These are phyloP conservation scores for Bilobella aurantiaca DNA, from an alignment of 1,140 invertebrate species.

Conservation along the genomic window DNA sequence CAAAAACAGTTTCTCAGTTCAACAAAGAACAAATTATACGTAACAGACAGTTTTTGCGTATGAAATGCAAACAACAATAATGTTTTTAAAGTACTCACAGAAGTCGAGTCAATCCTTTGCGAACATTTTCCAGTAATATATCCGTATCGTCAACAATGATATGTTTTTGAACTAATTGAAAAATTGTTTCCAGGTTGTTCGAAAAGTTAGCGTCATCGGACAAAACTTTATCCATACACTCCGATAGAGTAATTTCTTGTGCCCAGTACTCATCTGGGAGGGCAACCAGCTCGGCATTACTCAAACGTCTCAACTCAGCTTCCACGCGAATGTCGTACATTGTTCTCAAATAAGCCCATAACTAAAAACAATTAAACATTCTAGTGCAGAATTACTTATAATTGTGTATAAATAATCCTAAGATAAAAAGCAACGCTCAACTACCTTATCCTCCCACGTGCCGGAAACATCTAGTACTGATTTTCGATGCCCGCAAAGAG, in stretches of 20 bases:
- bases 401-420: too few species aligned
- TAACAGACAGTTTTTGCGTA: too few species aligned
- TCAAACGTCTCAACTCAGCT: slow-evolving; percentile 7
- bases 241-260: slow-evolving; percentile 14
- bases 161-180: slow-evolving; percentile 21
- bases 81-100: not conserved
- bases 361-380: slow-evolving; percentile 14
- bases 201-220: slow-evolving; percentile 1
- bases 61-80: not conserved
- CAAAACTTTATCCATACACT: slow-evolving; percentile 19
- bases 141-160: slow-evolving; percentile 24
- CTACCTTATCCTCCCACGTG: slow-evolving; percentile 31
- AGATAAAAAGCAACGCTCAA: not conserved
- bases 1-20: too few species aligned
- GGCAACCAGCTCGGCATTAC: not conserved
- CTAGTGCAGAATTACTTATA: too few species aligned
- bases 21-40: too few species aligned
- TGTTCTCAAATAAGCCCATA: slow-evolving; percentile 28
- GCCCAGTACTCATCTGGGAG: slow-evolving; percentile 25
- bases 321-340: slow-evolving; percentile 25
- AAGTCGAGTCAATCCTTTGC: not conserved
- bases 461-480: slow-evolving; percentile 24
- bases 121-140: slow-evolving; percentile 8
- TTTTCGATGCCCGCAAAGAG: slow-evolving; percentile 27
- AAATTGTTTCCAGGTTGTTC: slow-evolving; percentile 7